Percentiles rank a stretch among this genome's conserved stretches.
These are phyloP conservation scores for Drosophila robusta DNA, from an alignment of 2,888 invertebrate species.

Conservation along the genomic window DNA sequence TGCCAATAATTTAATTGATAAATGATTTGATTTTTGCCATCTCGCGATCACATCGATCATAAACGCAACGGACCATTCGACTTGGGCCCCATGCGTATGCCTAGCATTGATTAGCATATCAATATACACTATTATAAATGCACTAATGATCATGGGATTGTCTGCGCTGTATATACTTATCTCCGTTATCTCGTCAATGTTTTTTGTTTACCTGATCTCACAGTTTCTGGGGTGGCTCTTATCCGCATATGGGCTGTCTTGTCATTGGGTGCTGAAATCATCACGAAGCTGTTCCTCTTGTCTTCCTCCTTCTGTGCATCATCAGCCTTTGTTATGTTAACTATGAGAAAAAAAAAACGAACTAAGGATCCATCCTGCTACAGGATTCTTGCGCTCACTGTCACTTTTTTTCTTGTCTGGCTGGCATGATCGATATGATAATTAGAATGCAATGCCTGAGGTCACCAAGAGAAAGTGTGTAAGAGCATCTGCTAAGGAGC, in stretches of 20 bases:
- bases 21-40: slow-evolving; percentile 74
- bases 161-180: slow-evolving; percentile 46
- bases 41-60: slow-evolving; percentile 69
- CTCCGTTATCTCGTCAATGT: slow-evolving; percentile 30
- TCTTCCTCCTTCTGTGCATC: slow-evolving; percentile 50
- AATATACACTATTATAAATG: slow-evolving; percentile 68
- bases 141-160: slow-evolving; percentile 78
- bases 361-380: slow-evolving; percentile 30
- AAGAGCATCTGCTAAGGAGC: slow-evolving; percentile 49
- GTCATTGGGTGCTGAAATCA: slow-evolving; percentile 79
- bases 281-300: slow-evolving; percentile 56
- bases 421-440: slow-evolving; percentile 75
- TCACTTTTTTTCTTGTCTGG: slow-evolving; percentile 64
- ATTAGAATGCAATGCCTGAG: slow-evolving; percentile 73
- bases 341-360: slow-evolving; percentile 71
- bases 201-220: slow-evolving; percentile 47
- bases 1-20: slow-evolving; percentile 82
- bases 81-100: slow-evolving; percentile 10
- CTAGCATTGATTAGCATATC: slow-evolving; percentile 77
- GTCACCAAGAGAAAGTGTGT: slow-evolving; percentile 25
- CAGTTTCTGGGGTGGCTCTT: slow-evolving; percentile 54
- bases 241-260: slow-evolving; percentile 15
- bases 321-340: slow-evolving; percentile 79
- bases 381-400: slow-evolving; percentile 52
- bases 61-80: slow-evolving; percentile 42